Conservation (phyloP, 2,113 vertebrate genomes). For the Pagrus major region DNA sequence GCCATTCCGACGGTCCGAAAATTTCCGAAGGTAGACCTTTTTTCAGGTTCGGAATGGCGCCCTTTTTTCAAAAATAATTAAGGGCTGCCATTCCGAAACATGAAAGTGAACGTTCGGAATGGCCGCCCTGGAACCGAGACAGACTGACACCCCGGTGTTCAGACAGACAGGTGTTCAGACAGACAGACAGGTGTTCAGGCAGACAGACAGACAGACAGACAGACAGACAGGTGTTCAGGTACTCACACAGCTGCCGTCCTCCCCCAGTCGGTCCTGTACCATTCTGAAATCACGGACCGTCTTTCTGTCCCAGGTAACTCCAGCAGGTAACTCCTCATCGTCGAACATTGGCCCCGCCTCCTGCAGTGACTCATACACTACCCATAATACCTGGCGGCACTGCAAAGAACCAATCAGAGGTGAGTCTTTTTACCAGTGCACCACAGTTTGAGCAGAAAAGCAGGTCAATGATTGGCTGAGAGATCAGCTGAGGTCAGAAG, state of each 20-base stretch:
- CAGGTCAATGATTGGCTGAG: conserved; percentile 21
- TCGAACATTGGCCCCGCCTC: background rate
- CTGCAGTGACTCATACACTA: conserved; percentile 41
- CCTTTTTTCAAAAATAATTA: no score
- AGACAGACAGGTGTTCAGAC: background rate
- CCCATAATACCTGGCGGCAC: conserved; percentile 48
- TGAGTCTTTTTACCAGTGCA: background rate
- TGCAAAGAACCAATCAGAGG: conserved; percentile 42
- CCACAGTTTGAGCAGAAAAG: background rate
- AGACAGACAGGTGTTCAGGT: background rate
- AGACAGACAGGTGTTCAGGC: background rate
- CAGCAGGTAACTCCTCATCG: conserved; percentile 5
- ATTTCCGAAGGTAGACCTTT: no score
- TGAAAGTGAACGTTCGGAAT: no score
- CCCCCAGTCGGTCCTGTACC: conserved; percentile 42
- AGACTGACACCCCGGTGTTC: no score
- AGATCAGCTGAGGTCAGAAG: background rate
- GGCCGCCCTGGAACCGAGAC: no score
- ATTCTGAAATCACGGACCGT: conserved; percentile 36
- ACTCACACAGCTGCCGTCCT: conserved; percentile 56
- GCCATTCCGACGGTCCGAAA: no score
- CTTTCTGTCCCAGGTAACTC: conserved; percentile 30
- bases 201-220: background rate
- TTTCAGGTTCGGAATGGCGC: no score
- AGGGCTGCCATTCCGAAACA: no score